These are phyloP conservation scores for Oryctes rhinoceros DNA, from an alignment of 1,140 invertebrate genomes.

Conservation along the genomic window DNA sequence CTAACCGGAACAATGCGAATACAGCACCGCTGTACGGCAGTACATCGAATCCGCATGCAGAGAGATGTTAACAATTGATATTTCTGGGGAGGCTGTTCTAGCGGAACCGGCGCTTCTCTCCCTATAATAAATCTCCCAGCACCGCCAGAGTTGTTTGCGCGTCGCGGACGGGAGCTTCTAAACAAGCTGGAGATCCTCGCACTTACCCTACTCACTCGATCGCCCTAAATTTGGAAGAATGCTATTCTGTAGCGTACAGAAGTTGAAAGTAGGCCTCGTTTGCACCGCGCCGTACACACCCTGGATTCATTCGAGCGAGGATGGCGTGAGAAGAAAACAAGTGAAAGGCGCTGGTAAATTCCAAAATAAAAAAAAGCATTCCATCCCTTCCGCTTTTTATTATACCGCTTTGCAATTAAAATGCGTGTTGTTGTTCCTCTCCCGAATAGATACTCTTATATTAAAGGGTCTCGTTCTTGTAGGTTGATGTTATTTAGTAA, in stretches of 20 bases:
- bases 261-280: not conserved
- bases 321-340: not conserved
- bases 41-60: conserved; percentile 11
- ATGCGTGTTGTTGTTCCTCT: not conserved
- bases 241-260: not conserved
- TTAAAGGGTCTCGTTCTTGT: not conserved
- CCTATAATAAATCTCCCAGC: conserved; percentile 5
- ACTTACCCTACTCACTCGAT: not conserved
- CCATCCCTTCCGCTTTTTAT: not conserved
- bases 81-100: conserved; percentile 3
- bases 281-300: not conserved
- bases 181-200: not conserved
- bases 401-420: not conserved
- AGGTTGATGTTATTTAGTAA: not conserved
- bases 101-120: not conserved
- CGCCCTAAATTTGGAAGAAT: not conserved
- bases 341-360: too few relatives aligned
- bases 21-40: not conserved
- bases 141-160: not conserved
- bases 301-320: not conserved
- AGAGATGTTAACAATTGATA: conserved; percentile 32
- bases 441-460: not conserved
- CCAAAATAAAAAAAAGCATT: too few relatives aligned
- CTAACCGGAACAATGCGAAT: conserved; percentile 7
- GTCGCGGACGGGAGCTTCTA: not conserved